Percentiles rank a stretch among this genome's conserved stretches.
These are phyloP conservation scores for Arrhamphus sclerolepis DNA, from an alignment of 2,797 vertebrate genomes.

Conservation along the genomic window DNA sequence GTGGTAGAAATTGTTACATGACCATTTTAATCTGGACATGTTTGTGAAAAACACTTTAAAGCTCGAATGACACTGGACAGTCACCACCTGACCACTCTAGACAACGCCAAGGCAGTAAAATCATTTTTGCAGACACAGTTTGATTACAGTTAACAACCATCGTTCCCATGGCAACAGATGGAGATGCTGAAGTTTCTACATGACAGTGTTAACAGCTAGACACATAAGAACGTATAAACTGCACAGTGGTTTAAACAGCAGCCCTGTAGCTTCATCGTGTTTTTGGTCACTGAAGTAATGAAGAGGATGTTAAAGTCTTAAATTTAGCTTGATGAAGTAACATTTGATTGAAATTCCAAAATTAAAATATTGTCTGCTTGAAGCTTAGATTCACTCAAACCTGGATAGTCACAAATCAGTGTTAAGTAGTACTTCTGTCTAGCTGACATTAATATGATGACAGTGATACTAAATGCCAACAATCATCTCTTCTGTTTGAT, in stretches of 20 bases:
- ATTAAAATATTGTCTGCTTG: background rate
- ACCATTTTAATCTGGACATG: conserved; percentile 56
- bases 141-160: background rate
- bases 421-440: conserved; percentile 5
- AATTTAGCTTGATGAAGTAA: background rate
- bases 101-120: conserved; percentile 25
- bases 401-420: background rate
- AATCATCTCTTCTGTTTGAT: conserved; percentile 18
- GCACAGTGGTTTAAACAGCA: conserved; percentile 2
- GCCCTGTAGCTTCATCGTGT: background rate
- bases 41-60: conserved; percentile 24
- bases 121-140: conserved; percentile 11
- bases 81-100: conserved; percentile 14
- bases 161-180: background rate
- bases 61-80: conserved; percentile 23
- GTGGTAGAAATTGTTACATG: conserved; percentile 4
- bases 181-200: conserved; percentile 12
- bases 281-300: conserved; percentile 43
- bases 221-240: conserved; percentile 8
- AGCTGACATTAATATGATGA: conserved; percentile 8
- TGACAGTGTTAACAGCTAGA: conserved; percentile 1
- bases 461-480: conserved; percentile 2
- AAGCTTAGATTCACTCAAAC: conserved; percentile 11
- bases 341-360: background rate
- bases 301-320: conserved; percentile 22